Conservation (phyloP, 1,140 invertebrate genomes). For the Chironomus striatipennis region DNA sequence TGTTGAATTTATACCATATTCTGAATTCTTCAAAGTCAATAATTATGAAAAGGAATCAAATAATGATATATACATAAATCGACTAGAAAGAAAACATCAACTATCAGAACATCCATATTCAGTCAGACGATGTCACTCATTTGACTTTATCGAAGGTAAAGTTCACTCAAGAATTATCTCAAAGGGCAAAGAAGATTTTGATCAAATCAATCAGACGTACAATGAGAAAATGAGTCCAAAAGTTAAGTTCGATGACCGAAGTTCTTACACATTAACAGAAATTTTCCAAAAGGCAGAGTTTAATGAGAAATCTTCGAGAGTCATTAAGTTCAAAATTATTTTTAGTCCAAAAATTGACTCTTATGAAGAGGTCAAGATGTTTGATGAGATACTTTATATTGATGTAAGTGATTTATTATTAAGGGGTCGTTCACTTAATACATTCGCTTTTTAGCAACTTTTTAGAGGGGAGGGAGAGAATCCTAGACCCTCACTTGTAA, state of each 20-base stretch:
- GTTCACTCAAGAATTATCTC: neutral
- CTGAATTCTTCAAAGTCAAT: neutral
- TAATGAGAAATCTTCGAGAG: neutral
- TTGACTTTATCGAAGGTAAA: neutral
- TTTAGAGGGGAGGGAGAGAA: too few relatives aligned
- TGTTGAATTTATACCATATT: neutral
- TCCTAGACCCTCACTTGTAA: too few relatives aligned
- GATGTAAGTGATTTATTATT: neutral
- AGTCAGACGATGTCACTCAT: constrained; percentile 6
- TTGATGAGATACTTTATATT: neutral
- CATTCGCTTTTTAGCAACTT: too few relatives aligned
- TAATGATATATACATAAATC: neutral
- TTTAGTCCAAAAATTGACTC: neutral
- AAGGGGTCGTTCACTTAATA: too few relatives aligned
- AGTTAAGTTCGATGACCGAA: neutral
- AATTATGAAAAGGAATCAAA: too few relatives aligned
- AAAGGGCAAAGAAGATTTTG: neutral
- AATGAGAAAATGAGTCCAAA: neutral
- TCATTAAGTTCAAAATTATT: neutral
- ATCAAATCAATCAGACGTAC: neutral
- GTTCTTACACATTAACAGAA: neutral
- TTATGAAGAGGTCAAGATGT: neutral
- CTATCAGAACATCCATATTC: neutral
- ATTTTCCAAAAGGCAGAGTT: neutral
- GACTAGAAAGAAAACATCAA: neutral